Evolutionary conservation across 2,113 vertebrate species (phyloP), one percentile per base, ranked within the genome.

Genomic region (Ceratotherium simum): DNA sequence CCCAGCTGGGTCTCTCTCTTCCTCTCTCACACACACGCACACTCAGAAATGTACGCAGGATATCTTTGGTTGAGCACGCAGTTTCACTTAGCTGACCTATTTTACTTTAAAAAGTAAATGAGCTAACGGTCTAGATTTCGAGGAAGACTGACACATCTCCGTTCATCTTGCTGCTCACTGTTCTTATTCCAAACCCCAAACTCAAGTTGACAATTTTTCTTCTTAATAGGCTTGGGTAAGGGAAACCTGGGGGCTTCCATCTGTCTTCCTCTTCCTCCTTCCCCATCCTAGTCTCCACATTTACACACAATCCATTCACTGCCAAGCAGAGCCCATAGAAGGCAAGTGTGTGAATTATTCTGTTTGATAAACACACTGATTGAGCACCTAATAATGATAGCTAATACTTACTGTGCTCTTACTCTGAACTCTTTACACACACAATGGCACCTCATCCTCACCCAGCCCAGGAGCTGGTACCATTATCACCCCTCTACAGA

Each of bases 81-180:
- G 0, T 79, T 90, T 83, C 54, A 67, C 73, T 95, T 87, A 73
- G 69, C 78, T 62, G 64, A 88, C 95, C 95, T 95, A 72, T 87
- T 97, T 98, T 93, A 82, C 95, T 97, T 83, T 76, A 86, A 93
- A 97, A 87, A 82, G 86, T 39, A 90, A 95, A 91, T 70, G 81
- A 97, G 89, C 79, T 79, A 91, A 93, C 95, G 93, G 39, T 93
- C 97, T 86, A 97, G 97, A 97, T 97, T 96, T 93, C 1, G 11
- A 39, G 82, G 79, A 88, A 95, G 95, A 95, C 75, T 27, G 70
- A 69, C 82, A 83, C 2, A 10, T 95, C 82, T 85, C 82, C 0
- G 0, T 98, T 96, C 56, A 82, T 97, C 85, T 85, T 79, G 76
- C 51, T 46, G n/a, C 33, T 72, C 76, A 17, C 33, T 64, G 29